phyloP scores from a whole-genome alignment of 2,888 invertebrate genomes.

The Parnassius orleans region DNA sequence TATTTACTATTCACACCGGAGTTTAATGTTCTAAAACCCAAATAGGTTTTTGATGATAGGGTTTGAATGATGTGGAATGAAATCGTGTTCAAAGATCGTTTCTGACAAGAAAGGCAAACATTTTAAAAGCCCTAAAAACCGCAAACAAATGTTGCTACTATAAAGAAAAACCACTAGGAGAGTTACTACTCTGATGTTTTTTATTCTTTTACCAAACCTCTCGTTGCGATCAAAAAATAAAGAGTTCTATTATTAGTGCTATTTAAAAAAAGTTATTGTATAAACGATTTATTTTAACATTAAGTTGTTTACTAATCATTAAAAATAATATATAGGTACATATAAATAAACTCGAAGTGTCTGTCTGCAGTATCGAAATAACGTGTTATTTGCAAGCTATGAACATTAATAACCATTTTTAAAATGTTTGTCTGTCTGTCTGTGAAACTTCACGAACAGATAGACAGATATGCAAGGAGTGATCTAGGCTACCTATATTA shows the following conservation, averaged over 20 bases:
- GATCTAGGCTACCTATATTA: no score
- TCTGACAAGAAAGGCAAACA: slow-evolving; percentile 34
- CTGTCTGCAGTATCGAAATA: no score
- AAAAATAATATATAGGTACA: no score
- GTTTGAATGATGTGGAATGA: slow-evolving; percentile 26
- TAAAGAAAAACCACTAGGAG: slow-evolving; percentile 25
- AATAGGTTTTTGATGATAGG: slow-evolving; percentile 13
- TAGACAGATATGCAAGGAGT: no score
- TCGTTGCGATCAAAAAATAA: not conserved
- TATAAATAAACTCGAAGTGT: no score
- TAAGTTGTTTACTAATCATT: no score
- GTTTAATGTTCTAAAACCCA: not conserved
- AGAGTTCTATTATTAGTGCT: not conserved
- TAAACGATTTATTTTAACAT: no score
- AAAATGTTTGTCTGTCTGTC: no score
- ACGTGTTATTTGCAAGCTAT: no score
- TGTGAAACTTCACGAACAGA: no score
- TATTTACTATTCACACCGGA: slow-evolving; percentile 6
- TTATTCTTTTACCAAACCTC: slow-evolving; percentile 15
- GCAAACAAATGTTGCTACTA: slow-evolving; percentile 32
- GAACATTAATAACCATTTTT: no score
- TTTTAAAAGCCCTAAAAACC: slow-evolving; percentile 37
- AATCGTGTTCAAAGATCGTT: slow-evolving; percentile 33
- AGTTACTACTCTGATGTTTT: slow-evolving; percentile 15
- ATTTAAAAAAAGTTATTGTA: no score